Evolutionary conservation across 2,888 invertebrate species (phyloP), one percentile per base, ranked within the genome.

Genomic region (Cantharis rustica): DNA sequence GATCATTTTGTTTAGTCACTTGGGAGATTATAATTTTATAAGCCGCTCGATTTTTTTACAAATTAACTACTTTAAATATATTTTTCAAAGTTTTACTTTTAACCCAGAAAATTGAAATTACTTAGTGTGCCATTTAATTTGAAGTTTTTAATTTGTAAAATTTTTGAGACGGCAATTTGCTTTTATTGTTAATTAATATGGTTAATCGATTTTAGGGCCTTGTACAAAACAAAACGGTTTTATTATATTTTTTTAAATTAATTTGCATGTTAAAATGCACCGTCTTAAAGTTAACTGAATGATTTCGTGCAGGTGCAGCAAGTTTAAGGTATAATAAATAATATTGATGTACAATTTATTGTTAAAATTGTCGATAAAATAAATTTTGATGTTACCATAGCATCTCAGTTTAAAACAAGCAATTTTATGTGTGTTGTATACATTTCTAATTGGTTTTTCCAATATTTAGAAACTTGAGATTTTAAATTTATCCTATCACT

Each of bases 381-480:
- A 20, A 66, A 20, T 17, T 66, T 23, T 11, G 64, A 66, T 66
- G 64, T 20, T 17, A 20, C 10, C 11, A 31, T n/a, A 27, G 68
- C 68, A 68, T 68, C 27, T n/a, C 47, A 47, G 47, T 47, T 68
- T 27, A 68, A 16, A 16, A 27, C 26, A 68, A 27, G 26, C 68
- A 68, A 68, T 68, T 61, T 17, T 72, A 66, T 66, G 69, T 73
- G 27, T 69, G 63, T 69, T 64, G 23, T 71, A 69, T 20, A 68
- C 13, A 69, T 68, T 64, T 68, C 47, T 68, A n/a, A 27, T 68
- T 68, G 16, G n/a, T 27, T 62, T 62, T 69, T 62, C n/a, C 20
- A 47, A 73, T 73, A 68, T 69, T 61, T 69, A 26, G 73, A 68
- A 73, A 73, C 69, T 61, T 73, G 26, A 17, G 69, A 69, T 73